A percentile compares a stretch with the other conserved stretches of the same genome.
Evolutionary conservation across 30 jellyfish, hydroid and myxozoan genomes (phyloP).

Genomic region (Aurelia sp.): DNA sequence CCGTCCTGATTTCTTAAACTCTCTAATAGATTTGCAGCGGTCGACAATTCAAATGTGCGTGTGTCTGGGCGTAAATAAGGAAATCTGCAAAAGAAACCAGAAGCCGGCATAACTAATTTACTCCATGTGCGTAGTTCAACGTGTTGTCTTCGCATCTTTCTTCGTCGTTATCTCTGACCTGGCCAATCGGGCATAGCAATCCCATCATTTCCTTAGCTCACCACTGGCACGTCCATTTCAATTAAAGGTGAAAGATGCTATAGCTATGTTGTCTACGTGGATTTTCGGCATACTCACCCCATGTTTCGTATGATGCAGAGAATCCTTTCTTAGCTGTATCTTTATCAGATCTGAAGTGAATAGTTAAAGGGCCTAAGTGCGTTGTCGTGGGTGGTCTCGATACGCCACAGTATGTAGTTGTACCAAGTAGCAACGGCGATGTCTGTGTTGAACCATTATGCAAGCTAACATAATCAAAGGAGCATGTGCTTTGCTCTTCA

Average conservation of each 20-base stretch:
- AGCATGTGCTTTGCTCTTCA: conserved; percentile 78
- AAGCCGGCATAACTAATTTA: too few species aligned
- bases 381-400: conserved; percentile 64
- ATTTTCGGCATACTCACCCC: conserved; percentile 52
- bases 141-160: too few species aligned
- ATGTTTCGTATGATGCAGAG: conserved; percentile 62
- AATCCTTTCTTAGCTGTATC: conserved; percentile 91
- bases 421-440: conserved; percentile 63
- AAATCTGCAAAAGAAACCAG: too few species aligned
- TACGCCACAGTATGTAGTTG: conserved; percentile 68
- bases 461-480: conserved; percentile 85
- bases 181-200: too few species aligned
- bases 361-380: conserved; percentile 77
- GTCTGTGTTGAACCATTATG: conserved; percentile 60
- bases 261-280: not conserved
- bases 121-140: too few species aligned
- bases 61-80: too few species aligned
- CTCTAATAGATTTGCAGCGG: too few species aligned
- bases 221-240: not conserved
- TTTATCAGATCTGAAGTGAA: conserved; percentile 70
- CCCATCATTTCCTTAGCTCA: too few species aligned
- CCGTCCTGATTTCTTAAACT: too few species aligned
- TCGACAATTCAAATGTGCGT: too few species aligned
- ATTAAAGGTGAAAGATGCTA: not conserved
- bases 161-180: too few species aligned